Evolutionary conservation across 2,888 invertebrate species (phyloP).

Genomic region (Heteromurus nitidus): DNA sequence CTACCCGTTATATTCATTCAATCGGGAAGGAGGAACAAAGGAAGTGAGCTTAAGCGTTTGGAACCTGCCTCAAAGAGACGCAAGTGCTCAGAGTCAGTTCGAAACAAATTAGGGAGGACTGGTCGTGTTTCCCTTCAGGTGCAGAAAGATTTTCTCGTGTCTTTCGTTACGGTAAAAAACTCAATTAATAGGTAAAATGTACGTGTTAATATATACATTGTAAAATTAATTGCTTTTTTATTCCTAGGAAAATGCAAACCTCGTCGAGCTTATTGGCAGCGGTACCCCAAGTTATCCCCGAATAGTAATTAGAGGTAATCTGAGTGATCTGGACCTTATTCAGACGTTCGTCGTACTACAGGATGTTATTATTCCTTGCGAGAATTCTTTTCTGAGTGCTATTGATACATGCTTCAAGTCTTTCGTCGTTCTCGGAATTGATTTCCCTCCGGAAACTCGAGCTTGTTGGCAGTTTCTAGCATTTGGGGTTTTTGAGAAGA

Average conservation of each 20-base stretch:
- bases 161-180: not conserved
- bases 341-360: conserved; percentile 5
- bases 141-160: not conserved
- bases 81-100: not conserved
- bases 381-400: not conserved
- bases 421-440: conserved; percentile 28
- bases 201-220: not conserved
- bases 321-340: not conserved
- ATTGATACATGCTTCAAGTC: conserved; percentile 36
- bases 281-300: not conserved
- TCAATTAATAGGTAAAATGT: not conserved
- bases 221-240: conserved; percentile 8
- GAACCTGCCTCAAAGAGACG: not conserved
- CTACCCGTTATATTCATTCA: not conserved
- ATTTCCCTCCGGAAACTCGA: not conserved
- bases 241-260: conserved; percentile 11
- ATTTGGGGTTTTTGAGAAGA: not conserved
- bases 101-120: not conserved
- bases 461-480: conserved; percentile 29
- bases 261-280: not conserved
- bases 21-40: not conserved
- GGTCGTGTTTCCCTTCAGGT: not conserved
- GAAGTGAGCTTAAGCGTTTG: not conserved
- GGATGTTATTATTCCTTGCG: conserved; percentile 14
- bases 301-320: not conserved